Evolutionary conservation across 2,113 vertebrate genomes (phyloP), one percentile per base, ranked within the genome.

Genomic region (Colius striatus): DNA sequence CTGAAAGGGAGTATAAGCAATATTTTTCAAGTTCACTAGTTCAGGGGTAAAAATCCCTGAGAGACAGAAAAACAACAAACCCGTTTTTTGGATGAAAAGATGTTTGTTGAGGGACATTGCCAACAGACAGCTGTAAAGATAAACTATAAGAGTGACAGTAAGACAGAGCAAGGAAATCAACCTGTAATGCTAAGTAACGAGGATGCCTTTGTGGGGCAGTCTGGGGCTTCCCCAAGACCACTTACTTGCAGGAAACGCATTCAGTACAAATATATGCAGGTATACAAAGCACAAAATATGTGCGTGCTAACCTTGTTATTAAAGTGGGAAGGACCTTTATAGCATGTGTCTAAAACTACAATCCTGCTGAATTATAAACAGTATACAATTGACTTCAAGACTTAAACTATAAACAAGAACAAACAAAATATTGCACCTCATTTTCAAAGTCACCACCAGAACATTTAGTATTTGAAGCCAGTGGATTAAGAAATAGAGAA

Each of bases 11-110:
- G 63, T 81, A 63, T 50, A 94, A 91, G 84, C 45, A 66, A 4
- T 88, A 87, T 72, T 91, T 89, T 90, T 94, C 70, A 91, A 94
- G 87, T 94, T 95, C 87, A 79, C 54, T 89, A 94, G 79, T 85
- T 94, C 92, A 96, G 95, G 95, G 86, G 78, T 90, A 92, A 89
- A 93, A 93, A 92, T 88, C 76, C 90, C 58, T 68, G 85, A 95
- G 91, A 96, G 36, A 63, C 63, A 65, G 30, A 88, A 96, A 87
- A 95, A 58, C 14, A 30, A 61, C 38, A 41, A 91, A 89, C 26
- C 78, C 41, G 58, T 88, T 91, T 76, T 50, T 58, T 79, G 12
- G 13, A 91, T 32, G 20, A 74, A 95, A 94, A 84, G 43, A 50
- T 61, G n/a, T 11, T 78, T 78, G 72, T 78, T 65, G 89, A 88